Base-by-base conservation (phyloP, 2,113 vertebrate species). In the Zosterops lateralis region DNA sequence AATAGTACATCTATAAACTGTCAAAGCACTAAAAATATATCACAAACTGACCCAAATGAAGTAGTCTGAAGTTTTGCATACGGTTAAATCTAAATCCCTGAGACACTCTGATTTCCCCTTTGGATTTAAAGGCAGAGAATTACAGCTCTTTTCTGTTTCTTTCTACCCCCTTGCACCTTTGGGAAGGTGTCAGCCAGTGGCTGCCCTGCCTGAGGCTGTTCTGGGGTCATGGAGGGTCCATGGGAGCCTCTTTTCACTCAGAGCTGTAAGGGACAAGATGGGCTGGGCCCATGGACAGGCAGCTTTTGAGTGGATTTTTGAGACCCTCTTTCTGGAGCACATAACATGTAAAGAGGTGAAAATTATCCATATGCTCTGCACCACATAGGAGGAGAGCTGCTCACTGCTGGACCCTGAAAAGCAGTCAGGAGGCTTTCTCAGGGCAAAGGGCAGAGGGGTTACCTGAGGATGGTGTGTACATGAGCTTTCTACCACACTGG, bases 91-190 rank as follows among this genome's bases (percentile, higher is more conserved):
- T 47, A 89, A 89, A 81, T 24, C 29, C 7, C 38, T 6, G 14
- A 50, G 32, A 73, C 10, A n/a, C 0, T 3, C 2, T 1, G 0
- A 25, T 34, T 51, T 83, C 18, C 29, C 24, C 20, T 91, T 71
- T 51, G 70, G 48, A 44, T 67, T 42, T 26, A 82, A 60, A 53
- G 32, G 26, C 26, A 81, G 53, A 58, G 13, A 81, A 54, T 17
- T 51, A 34, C 3, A 25, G 15, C 17, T 66, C 17, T 44, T 24
- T 42, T 15, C n/a, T 32, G 3, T 28, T 66, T 53, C 60, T 32
- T 65, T 44, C 28, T 7, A 22, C 2, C 3, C 8, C 9, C 1
- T n/a, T 2, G 3, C 2, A 1, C 36, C 20, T 1, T 2, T 6
- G 18, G 36, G n/a, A 53, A 45, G 34, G 53, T 9, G 17, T 14